Evolutionary conservation across 2,888 invertebrate genomes (phyloP).

Genomic region (Brachylomia viminalis): DNA sequence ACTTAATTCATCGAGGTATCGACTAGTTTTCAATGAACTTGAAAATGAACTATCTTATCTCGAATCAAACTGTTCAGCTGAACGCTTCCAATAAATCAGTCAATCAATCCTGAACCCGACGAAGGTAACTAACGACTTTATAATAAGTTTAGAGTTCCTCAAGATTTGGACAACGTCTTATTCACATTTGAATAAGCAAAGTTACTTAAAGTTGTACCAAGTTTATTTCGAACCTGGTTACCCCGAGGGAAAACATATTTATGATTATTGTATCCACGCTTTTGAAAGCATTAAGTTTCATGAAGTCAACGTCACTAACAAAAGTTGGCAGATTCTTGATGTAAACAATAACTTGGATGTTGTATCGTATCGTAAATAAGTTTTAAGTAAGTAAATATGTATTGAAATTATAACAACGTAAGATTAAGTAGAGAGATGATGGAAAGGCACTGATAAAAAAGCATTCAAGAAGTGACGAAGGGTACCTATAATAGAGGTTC

Average conservation of each 20-base stretch:
- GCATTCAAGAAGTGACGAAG: not conserved
- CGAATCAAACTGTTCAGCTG: conserved; percentile 3
- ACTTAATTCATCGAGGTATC: conserved; percentile 3
- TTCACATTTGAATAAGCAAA: conserved; percentile 31
- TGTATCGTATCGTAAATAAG: not conserved
- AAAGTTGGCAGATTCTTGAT: conserved; percentile 36
- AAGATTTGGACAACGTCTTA: conserved; percentile 1
- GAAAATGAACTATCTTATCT: conserved; percentile 14
- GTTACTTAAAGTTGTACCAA: conserved; percentile 7
- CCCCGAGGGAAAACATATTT: conserved; percentile 13
- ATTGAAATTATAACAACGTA: not conserved
- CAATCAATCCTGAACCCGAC: not conserved
- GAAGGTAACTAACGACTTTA: conserved; percentile 5
- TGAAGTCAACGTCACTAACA: conserved; percentile 1
- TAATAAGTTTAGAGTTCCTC: conserved; percentile 15
- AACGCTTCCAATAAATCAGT: not conserved
- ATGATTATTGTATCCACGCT: conserved; percentile 1
- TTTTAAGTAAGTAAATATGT: not conserved
- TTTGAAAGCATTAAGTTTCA: conserved; percentile 19
- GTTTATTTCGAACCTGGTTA: conserved; percentile 4
- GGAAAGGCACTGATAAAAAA: not conserved
- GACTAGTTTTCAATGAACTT: conserved; percentile 27
- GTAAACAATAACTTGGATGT: conserved; percentile 51
- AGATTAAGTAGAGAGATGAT: not conserved
- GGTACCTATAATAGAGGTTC: not conserved